Percentiles rank a stretch among this genome's conserved stretches.
Conservation (phyloP, 1,140 invertebrate genomes). For the Pseudomyrmex gracilis region DNA sequence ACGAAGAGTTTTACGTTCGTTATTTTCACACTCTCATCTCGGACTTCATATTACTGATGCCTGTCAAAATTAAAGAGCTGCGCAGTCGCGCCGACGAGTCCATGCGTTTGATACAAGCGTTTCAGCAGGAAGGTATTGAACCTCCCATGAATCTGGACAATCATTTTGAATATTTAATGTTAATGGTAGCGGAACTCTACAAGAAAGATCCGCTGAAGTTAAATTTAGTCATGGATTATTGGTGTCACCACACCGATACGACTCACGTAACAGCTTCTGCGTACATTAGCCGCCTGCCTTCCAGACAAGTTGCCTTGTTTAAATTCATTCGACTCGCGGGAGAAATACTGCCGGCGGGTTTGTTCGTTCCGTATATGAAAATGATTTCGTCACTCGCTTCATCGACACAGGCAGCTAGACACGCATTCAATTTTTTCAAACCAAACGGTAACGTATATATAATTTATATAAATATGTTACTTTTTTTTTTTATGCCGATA, state of each 20-base stretch:
- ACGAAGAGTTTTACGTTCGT: slow-evolving; percentile 94
- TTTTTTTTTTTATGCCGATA: too few relatives aligned
- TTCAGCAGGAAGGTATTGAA: slow-evolving; percentile 93
- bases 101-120: slow-evolving; percentile 92
- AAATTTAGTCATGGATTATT: slow-evolving; percentile 92
- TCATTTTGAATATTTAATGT: slow-evolving; percentile 94
- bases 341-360: slow-evolving; percentile 92
- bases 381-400: slow-evolving; percentile 94
- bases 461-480: slow-evolving; percentile 37
- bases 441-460: slow-evolving; percentile 86
- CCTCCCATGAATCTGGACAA: slow-evolving; percentile 90
- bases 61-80: slow-evolving; percentile 94
- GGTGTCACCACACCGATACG: slow-evolving; percentile 87
- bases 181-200: slow-evolving; percentile 93
- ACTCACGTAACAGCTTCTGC: slow-evolving; percentile 78
- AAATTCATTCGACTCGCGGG: slow-evolving; percentile 96
- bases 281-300: slow-evolving; percentile 82
- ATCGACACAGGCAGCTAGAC: slow-evolving; percentile 89
- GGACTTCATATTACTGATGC: slow-evolving; percentile 97
- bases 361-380: slow-evolving; percentile 95
- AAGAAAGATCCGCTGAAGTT: slow-evolving; percentile 90
- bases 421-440: slow-evolving; percentile 95
- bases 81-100: slow-evolving; percentile 95
- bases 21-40: slow-evolving; percentile 94
- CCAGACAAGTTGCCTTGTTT: slow-evolving; percentile 92